Conservation (phyloP, 2,113 vertebrate genomes). For the Pteropus alecto region DNA sequence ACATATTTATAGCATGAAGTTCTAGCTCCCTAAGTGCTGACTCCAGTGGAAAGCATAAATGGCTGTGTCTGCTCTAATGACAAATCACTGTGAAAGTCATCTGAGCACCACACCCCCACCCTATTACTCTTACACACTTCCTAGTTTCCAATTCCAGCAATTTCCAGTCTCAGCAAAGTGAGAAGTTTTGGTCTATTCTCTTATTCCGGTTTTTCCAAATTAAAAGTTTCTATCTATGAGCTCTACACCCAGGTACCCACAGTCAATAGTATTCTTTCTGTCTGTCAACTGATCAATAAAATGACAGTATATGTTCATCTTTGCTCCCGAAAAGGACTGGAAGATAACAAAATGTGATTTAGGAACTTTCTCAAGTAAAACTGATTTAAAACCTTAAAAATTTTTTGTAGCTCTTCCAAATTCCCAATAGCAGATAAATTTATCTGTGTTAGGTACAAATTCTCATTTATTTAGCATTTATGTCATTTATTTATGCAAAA, state of each 20-base stretch:
- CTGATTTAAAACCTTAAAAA: neutral
- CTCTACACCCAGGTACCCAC: neutral
- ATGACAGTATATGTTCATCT: neutral
- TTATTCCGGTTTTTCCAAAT: neutral
- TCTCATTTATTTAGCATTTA: neutral
- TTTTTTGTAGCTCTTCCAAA: neutral
- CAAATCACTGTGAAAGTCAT: neutral
- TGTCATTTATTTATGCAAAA: neutral
- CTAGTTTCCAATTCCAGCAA: neutral
- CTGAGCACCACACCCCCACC: no score
- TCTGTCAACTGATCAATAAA: neutral
- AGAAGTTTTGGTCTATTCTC: neutral
- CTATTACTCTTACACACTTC: neutral
- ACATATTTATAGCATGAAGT: constrained; percentile 8
- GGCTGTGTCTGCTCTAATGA: neutral
- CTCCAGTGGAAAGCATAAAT: neutral
- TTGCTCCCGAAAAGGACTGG: neutral
- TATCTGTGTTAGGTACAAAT: neutral
- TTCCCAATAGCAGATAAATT: neutral
- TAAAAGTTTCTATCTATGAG: neutral
- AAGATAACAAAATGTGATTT: neutral
- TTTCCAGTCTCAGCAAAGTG: neutral
- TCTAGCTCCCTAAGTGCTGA: neutral
- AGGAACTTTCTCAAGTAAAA: neutral
- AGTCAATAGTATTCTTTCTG: neutral